Base-by-base conservation (phyloP, 2,797 vertebrate genomes). In the Chrysocyon brachyurus region DNA sequence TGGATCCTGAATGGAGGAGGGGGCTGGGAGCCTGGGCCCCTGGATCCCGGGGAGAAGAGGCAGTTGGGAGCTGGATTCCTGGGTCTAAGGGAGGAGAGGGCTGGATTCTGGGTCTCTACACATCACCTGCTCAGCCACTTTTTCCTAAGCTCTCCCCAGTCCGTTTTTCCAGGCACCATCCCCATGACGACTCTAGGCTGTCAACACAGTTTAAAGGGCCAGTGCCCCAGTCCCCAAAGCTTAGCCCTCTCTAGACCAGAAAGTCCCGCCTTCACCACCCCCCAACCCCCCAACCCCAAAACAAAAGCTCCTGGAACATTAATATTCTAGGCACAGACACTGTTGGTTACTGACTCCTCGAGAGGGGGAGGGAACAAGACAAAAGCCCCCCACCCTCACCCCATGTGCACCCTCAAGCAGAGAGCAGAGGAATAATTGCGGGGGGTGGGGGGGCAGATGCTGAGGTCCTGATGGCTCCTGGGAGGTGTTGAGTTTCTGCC, bases 261-360 rank as follows among this genome's bases (percentile, higher is more conserved):
- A 97, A 97, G 93, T 94, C 96, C 87, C 16, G 49, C 95, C 95
- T 87, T 87, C 77, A 78, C 95, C 88, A 88, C 92, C 96, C 96
- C 90, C 97, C 82, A 61, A 86, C 92, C 95, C 96, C 90, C 97
- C 85, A 61, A 68, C 59, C 81, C 89, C 2, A 19, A 97, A 94
- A 98, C 97, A 98, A 98, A 98, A 96, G 97, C 96, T 96, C 72
- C 79, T 24, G 68, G 75, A 78, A 92, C 89, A 97, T 98, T 98
- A 97, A 97, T 97, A 98, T 98, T 98, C 98, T 36, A 95, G 96
- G 96, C 97, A 98, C 97, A 84, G 88, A 73, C 85, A 19, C 97
- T 66, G 96, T 97, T 95, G 97, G 94, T 98, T 98, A 98, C 98
- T 97, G 97, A 98, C 96, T 97, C 98, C 96, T 98, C 96, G 66